phyloP scores from a whole-genome alignment of 2,797 vertebrate species.

The Distichodus sexfasciatus region DNA sequence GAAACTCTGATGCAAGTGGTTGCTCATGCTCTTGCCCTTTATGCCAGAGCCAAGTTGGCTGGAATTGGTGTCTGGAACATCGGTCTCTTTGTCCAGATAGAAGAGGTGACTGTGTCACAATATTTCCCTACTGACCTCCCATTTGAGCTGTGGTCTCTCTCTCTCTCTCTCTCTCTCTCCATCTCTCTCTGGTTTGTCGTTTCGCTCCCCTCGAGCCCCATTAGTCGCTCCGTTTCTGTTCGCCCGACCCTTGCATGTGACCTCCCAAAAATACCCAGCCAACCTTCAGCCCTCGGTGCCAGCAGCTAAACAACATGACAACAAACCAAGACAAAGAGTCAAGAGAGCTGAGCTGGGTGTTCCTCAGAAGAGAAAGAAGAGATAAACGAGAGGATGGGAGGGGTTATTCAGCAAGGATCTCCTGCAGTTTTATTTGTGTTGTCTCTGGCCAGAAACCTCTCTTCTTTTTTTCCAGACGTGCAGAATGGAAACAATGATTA shows the following conservation, averaged over 20 bases:
- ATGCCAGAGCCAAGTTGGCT: no score
- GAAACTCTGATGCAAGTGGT: no score
- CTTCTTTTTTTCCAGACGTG: constrained; percentile 41
- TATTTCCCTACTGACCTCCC: background rate
- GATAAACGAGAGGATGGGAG: background rate
- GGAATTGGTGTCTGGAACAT: no score
- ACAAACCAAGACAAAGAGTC: constrained; percentile 4
- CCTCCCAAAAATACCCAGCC: background rate
- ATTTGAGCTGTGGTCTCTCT: background rate
- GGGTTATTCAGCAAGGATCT: background rate
- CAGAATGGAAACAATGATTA: constrained; percentile 26
- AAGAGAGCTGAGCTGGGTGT: background rate
- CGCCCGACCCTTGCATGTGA: constrained; percentile 22
- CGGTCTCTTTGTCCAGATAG: no score
- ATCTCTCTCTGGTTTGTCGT: background rate
- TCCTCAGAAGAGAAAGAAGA: background rate
- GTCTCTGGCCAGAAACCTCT: constrained; percentile 39
- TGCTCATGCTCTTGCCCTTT: no score
- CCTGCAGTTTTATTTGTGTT: constrained; percentile 41
- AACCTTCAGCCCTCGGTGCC: background rate
- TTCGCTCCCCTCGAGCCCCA: constrained; percentile 25
- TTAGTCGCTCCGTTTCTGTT: constrained; percentile 24
- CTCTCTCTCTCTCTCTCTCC: background rate
- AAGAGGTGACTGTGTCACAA: no score
- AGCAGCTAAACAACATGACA: constrained; percentile 3